Percentiles rank a stretch among this genome's conserved stretches.
Evolutionary conservation across 2,113 vertebrate species (phyloP).

Genomic region (Bufo bufo): DNA sequence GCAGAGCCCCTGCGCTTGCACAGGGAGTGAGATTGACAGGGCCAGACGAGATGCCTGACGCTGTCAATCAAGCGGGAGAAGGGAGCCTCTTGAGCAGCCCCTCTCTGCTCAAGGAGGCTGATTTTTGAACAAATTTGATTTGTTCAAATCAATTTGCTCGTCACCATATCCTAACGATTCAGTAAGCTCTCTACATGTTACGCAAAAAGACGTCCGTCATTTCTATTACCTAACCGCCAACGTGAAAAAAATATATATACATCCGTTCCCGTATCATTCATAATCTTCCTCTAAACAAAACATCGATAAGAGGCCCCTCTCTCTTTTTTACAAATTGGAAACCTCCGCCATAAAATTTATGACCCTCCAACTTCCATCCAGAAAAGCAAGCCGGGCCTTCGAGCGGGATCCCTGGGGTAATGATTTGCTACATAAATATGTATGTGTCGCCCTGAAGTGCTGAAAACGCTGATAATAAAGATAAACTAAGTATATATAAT

Average conservation of each 20-base stretch:
- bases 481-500: slow-evolving; percentile 75
- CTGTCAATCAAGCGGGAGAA: too few relatives aligned
- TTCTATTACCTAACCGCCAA: not conserved
- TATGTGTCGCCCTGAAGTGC: slow-evolving; percentile 64
- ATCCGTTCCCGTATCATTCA: not conserved
- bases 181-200: not conserved
- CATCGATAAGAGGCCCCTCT: slow-evolving; percentile 18
- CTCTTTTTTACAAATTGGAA: slow-evolving; percentile 39
- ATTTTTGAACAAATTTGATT: too few relatives aligned
- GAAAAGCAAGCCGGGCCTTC: not conserved
- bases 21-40: too few relatives aligned
- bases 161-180: not conserved
- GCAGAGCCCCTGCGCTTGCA: too few relatives aligned
- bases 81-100: too few relatives aligned
- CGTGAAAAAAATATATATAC: not conserved
- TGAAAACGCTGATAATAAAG: slow-evolving; percentile 73
- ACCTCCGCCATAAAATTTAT: slow-evolving; percentile 43
- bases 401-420: slow-evolving; percentile 46
- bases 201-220: not conserved
- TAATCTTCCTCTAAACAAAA: slow-evolving; percentile 40
- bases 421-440: slow-evolving; percentile 51
- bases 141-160: too few relatives aligned
- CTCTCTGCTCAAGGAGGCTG: too few relatives aligned
- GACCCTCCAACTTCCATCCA: not conserved
- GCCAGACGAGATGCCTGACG: too few relatives aligned